Conservation (phyloP, 1,140 invertebrate genomes). For the Grapholita molesta region DNA sequence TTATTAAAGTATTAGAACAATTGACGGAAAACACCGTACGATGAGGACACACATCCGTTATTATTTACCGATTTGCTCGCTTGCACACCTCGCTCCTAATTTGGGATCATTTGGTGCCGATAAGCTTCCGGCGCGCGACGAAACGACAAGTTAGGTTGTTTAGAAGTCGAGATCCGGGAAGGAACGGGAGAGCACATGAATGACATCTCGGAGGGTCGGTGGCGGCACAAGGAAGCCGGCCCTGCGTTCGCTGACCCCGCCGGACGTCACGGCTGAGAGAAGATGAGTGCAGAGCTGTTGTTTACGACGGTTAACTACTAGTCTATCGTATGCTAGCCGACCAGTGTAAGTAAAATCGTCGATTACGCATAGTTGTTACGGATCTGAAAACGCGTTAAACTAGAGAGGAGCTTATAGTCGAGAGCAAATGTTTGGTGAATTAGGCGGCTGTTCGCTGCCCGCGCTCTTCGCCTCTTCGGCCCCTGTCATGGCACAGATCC, state of each 20-base stretch:
- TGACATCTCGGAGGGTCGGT: conserved; percentile 62
- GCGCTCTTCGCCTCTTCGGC: conserved; percentile 12
- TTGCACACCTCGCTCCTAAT: neutral
- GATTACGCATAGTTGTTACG: neutral
- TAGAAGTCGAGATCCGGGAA: conserved; percentile 29
- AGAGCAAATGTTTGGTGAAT: neutral
- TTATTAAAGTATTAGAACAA: conserved; percentile 20
- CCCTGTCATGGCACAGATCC: conserved; percentile 32
- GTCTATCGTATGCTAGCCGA: neutral
- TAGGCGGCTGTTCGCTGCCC: conserved; percentile 23
- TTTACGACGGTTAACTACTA: neutral
- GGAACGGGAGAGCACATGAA: conserved; percentile 45
- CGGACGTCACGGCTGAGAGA: conserved; percentile 70
- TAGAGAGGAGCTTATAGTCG: neutral
- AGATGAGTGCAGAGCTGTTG: conserved; percentile 44
- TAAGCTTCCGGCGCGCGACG: conserved; percentile 14
- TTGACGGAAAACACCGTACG: neutral
- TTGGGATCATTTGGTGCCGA: neutral
- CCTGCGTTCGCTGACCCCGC: conserved; percentile 69
- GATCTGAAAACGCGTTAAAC: neutral
- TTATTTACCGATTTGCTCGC: conserved; percentile 15
- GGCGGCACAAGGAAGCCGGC: conserved; percentile 62
- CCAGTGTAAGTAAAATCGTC: neutral
- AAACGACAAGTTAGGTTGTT: conserved; percentile 18
- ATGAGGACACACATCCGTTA: conserved; percentile 14